These are phyloP conservation scores for Zaprionus lachaisei DNA, from an alignment of 1,140 invertebrate genomes.

Conservation along the genomic window DNA sequence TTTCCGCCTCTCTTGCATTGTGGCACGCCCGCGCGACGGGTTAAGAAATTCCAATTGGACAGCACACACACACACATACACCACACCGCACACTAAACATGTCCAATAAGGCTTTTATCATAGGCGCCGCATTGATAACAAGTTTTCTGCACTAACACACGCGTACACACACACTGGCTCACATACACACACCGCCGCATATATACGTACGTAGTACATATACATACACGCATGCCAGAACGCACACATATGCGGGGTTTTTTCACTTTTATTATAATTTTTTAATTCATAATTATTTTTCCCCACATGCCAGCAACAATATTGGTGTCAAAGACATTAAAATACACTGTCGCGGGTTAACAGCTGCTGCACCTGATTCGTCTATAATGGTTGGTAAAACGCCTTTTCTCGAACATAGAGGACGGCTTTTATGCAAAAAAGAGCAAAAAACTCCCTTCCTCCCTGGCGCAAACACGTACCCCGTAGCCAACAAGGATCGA, in stretches of 20 bases:
- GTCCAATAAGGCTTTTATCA: constrained; percentile 79
- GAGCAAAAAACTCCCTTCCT: constrained; percentile 59
- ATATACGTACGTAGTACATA: constrained; percentile 21
- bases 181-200: constrained; percentile 47
- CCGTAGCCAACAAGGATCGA: constrained; percentile 67
- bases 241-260: constrained; percentile 52
- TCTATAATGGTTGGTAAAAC: constrained; percentile 42
- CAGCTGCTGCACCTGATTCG: constrained; percentile 52
- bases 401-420: constrained; percentile 58
- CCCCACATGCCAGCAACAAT: constrained; percentile 42
- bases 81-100: constrained; percentile 50
- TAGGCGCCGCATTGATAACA: constrained; percentile 82
- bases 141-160: constrained; percentile 72
- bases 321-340: constrained; percentile 48
- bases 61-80: constrained; percentile 18
- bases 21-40: constrained; percentile 33
- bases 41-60: constrained; percentile 67
- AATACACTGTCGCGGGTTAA: constrained; percentile 37
- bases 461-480: constrained; percentile 59
- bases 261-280: constrained; percentile 73
- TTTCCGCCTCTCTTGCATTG: constrained; percentile 2
- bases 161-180: constrained; percentile 32
- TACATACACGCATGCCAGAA: constrained; percentile 63
- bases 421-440: constrained; percentile 73
- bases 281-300: constrained; percentile 51